phyloP scores from a whole-genome alignment of 2,888 invertebrate genomes.

The Andrena chrysosceles region DNA sequence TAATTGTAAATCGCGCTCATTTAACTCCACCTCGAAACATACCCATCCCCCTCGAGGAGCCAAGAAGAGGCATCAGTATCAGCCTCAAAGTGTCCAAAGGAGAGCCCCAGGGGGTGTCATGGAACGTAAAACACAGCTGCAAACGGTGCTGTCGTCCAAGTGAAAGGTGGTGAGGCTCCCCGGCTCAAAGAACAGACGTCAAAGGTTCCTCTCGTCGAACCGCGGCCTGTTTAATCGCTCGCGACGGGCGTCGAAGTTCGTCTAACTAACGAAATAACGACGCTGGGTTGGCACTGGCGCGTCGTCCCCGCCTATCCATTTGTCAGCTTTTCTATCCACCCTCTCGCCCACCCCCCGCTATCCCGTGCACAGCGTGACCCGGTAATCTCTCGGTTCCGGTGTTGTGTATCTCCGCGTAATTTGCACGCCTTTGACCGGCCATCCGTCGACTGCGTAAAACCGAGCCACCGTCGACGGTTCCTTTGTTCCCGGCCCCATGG shows the following conservation, averaged over 20 bases:
- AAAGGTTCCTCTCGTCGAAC: slow-evolving; percentile 18
- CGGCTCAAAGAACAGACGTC: slow-evolving; percentile 22
- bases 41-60: neutral
- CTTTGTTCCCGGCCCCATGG: slow-evolving; percentile 49
- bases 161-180: slow-evolving; percentile 74
- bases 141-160: slow-evolving; percentile 72
- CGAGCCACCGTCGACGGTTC: slow-evolving; percentile 20
- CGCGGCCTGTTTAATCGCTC: slow-evolving; percentile 75
- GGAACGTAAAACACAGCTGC: slow-evolving; percentile 14
- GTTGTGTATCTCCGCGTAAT: slow-evolving; percentile 49
- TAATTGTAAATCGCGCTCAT: neutral
- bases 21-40: neutral
- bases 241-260: slow-evolving; percentile 77
- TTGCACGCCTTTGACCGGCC: slow-evolving; percentile 61
- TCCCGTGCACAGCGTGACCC: slow-evolving; percentile 29
- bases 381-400: slow-evolving; percentile 53
- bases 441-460: slow-evolving; percentile 52
- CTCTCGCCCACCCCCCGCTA: neutral
- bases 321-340: slow-evolving; percentile 27
- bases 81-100: neutral
- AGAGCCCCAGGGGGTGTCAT: neutral
- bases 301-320: slow-evolving; percentile 16
- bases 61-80: neutral
- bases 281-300: slow-evolving; percentile 26
- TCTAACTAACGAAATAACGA: slow-evolving; percentile 82